Evolutionary conservation across 1,140 invertebrate genomes (phyloP).

Genomic region (Hermatobates lingyangjiaoensis): DNA sequence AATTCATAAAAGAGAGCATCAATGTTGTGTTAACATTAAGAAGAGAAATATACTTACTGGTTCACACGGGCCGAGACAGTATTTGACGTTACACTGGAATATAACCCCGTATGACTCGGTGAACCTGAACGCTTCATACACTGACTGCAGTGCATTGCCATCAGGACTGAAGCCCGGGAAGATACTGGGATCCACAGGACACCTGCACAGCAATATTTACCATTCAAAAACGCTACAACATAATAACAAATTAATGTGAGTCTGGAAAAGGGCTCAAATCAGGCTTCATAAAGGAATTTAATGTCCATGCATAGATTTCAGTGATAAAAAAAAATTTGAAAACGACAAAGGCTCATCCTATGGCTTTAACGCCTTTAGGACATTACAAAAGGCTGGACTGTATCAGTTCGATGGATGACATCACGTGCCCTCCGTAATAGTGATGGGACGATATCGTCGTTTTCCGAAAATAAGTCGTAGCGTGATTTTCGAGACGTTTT

Average conservation of each 20-base stretch:
- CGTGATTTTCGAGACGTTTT: too few relatives aligned
- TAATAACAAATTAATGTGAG: background rate
- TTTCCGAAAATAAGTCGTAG: too few relatives aligned
- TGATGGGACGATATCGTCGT: too few relatives aligned
- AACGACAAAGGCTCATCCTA: too few relatives aligned
- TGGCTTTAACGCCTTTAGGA: too few relatives aligned
- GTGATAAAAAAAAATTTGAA: background rate
- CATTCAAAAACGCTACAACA: constrained; percentile 2
- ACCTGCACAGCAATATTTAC: constrained; percentile 34
- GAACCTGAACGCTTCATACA: constrained; percentile 87
- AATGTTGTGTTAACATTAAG: too few relatives aligned
- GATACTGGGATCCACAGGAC: constrained; percentile 79
- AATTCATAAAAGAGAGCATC: too few relatives aligned
- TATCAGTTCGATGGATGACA: too few relatives aligned
- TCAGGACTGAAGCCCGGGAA: constrained; percentile 79
- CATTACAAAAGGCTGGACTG: too few relatives aligned
- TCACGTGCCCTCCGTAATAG: too few relatives aligned
- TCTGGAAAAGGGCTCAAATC: too few relatives aligned
- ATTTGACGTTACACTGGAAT: constrained; percentile 93
- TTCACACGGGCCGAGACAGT: constrained; percentile 84
- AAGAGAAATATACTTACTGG: too few relatives aligned
- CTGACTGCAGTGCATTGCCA: constrained; percentile 69
- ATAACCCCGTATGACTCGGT: constrained; percentile 92
- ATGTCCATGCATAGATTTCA: background rate
- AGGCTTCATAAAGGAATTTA: background rate